These are phyloP conservation scores for Alces alces DNA, from an alignment of 2,113 vertebrate species.

Conservation along the genomic window DNA sequence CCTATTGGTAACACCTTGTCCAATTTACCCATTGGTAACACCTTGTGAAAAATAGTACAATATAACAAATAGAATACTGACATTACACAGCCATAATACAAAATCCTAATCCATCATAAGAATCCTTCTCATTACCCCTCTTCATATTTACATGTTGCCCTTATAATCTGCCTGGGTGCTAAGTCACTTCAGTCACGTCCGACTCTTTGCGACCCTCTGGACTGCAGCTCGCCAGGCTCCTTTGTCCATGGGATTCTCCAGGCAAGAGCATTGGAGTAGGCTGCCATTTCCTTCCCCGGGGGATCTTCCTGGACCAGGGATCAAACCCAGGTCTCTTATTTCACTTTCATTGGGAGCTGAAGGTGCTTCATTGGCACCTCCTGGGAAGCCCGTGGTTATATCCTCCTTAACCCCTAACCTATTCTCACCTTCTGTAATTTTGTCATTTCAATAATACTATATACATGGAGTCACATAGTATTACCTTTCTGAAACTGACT, in stretches of 20 bases:
- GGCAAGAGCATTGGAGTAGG: background rate
- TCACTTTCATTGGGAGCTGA: background rate
- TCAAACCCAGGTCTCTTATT: background rate
- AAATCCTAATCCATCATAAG: background rate
- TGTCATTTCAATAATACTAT: background rate
- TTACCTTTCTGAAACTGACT: background rate
- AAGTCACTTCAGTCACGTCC: fast-evolving
- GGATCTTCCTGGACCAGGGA: background rate
- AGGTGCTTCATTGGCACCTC: background rate
- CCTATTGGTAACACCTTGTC: background rate
- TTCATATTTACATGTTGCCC: background rate
- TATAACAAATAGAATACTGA: background rate
- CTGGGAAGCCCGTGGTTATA: background rate
- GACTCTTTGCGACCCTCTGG: background rate
- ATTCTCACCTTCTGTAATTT: background rate
- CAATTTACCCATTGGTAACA: background rate
- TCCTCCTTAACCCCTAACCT: background rate
- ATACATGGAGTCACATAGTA: background rate
- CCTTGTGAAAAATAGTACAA: background rate
- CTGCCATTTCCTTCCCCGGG: background rate
- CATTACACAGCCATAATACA: background rate
- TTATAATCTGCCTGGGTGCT: background rate
- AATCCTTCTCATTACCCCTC: background rate
- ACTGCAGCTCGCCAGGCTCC: background rate
- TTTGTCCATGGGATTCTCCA: background rate